These are phyloP conservation scores for Patella vulgata DNA, from an alignment of 1,140 invertebrate genomes.

Conservation along the genomic window DNA sequence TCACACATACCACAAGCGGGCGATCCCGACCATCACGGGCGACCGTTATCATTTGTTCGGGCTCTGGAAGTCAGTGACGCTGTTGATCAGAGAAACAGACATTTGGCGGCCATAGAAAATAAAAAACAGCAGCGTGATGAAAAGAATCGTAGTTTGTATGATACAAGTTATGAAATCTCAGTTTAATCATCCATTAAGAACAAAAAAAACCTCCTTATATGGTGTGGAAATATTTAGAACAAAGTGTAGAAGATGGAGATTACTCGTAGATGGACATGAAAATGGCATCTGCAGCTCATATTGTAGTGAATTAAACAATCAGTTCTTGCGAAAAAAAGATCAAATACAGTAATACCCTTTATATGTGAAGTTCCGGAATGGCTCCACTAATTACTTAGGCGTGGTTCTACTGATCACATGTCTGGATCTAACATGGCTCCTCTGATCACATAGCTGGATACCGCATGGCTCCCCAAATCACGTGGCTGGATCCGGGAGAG, in stretches of 20 bases:
- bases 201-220: neutral
- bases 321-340: too few species aligned
- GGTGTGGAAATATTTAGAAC: neutral
- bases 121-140: conserved; percentile 68
- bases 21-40: conserved; percentile 29
- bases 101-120: conserved; percentile 30
- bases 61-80: conserved; percentile 88
- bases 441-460: too few species aligned
- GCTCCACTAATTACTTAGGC: too few species aligned
- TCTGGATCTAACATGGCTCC: too few species aligned
- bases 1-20: neutral
- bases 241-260: neutral
- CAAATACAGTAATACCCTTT: too few species aligned
- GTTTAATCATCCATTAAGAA: neutral
- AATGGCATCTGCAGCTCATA: too few species aligned
- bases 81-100: conserved; percentile 50
- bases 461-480: too few species aligned
- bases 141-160: conserved; percentile 88
- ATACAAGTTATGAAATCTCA: conserved; percentile 96
- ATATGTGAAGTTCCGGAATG: too few species aligned
- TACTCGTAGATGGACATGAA: too few species aligned
- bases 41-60: conserved; percentile 92
- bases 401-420: too few species aligned
- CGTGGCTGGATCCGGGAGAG: too few species aligned
- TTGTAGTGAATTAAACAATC: too few species aligned